Evolutionary conservation across 1,140 invertebrate genomes (phyloP).

Genomic region (Lordiphosa mommai): DNA sequence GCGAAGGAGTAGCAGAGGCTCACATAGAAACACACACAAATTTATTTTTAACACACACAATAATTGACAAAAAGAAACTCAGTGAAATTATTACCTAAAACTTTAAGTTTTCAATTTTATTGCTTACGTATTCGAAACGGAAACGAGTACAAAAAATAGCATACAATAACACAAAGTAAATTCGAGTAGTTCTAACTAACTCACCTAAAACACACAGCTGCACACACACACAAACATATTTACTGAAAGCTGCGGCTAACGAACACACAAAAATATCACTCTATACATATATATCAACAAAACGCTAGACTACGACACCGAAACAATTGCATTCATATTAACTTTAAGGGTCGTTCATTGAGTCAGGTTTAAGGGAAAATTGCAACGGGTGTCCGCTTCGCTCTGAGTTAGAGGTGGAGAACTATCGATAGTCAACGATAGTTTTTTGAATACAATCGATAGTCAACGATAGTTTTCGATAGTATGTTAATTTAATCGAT

Average conservation of each 20-base stretch:
- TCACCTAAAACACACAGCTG: slow-evolving; percentile 28
- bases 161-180: slow-evolving; percentile 18
- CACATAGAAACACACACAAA: slow-evolving; percentile 23
- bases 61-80: slow-evolving; percentile 37
- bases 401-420: no score
- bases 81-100: background rate
- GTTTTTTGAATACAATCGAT: no score
- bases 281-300: background rate
- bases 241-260: background rate
- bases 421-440: no score
- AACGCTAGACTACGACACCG: background rate
- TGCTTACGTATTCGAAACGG: slow-evolving; percentile 47
- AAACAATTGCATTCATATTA: no score
- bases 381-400: no score
- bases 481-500: no score
- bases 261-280: slow-evolving; percentile 5
- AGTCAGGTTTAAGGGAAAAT: no score
- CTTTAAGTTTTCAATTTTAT: slow-evolving; percentile 28
- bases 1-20: background rate
- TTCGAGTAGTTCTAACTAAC: slow-evolving; percentile 39
- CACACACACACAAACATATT: slow-evolving; percentile 38
- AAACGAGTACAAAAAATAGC: slow-evolving; percentile 15
- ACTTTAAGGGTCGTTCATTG: no score
- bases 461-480: no score
- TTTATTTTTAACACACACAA: slow-evolving; percentile 10